Evolutionary conservation across 2,797 vertebrate genomes (phyloP).

Genomic region (Falco cherrug): DNA sequence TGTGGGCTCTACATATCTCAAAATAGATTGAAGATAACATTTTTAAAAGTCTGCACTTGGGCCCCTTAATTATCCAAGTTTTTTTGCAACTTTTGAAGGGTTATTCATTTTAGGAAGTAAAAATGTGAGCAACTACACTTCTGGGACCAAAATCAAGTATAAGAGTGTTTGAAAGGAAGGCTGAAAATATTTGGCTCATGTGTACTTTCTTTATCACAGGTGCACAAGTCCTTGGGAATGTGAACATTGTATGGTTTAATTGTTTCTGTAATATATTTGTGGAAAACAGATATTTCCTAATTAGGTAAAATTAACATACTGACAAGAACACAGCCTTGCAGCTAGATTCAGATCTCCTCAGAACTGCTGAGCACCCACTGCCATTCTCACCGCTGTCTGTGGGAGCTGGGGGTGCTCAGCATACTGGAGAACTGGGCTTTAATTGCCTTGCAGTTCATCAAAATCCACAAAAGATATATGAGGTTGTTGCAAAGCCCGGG

Average conservation of each 20-base stretch:
- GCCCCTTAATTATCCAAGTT: conserved; percentile 63
- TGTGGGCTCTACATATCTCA: conserved; percentile 73
- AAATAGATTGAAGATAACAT: conserved; percentile 71
- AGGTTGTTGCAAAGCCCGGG: background rate
- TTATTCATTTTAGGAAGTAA: conserved; percentile 31
- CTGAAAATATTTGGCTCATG: background rate
- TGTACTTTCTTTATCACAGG: background rate
- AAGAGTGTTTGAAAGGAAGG: background rate
- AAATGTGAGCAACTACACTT: background rate
- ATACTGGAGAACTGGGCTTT: background rate
- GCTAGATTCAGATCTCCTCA: background rate
- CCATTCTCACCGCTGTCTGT: background rate
- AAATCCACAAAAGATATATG: background rate
- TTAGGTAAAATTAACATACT: background rate
- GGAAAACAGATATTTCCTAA: background rate
- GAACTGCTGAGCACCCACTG: background rate
- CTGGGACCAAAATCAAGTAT: background rate
- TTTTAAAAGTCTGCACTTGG: conserved; percentile 41
- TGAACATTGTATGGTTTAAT: background rate
- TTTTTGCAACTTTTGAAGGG: conserved; percentile 57
- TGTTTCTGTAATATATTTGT: background rate
- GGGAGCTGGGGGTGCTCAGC: background rate
- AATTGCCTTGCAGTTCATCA: background rate
- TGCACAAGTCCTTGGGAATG: background rate
- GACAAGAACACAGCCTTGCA: background rate